phyloP scores from a whole-genome alignment of 2,888 invertebrate genomes.

The Emmelina monodactyla region DNA sequence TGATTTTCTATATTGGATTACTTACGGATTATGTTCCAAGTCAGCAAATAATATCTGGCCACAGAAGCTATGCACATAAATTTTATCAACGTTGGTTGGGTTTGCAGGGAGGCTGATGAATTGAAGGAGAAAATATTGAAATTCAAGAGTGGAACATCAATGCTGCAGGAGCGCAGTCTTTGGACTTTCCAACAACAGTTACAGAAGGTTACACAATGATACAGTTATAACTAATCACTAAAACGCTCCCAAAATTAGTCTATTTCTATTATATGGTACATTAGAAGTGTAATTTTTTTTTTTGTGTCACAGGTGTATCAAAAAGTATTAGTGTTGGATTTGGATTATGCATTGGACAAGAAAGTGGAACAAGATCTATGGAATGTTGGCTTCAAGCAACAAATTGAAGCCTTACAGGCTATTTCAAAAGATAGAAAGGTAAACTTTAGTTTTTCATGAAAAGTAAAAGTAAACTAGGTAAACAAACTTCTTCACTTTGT shows the following conservation, averaged over 20 bases:
- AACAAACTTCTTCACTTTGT: too few relatives aligned
- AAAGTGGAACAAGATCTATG: slow-evolving; percentile 91
- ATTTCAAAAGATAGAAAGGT: slow-evolving; percentile 83
- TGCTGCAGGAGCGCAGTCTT: slow-evolving; percentile 50
- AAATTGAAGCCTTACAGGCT: slow-evolving; percentile 80
- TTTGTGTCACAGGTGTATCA: slow-evolving; percentile 68
- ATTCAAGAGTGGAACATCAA: slow-evolving; percentile 65
- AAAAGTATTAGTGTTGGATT: slow-evolving; percentile 78
- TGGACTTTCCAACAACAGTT: slow-evolving; percentile 54
- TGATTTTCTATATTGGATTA: too few relatives aligned
- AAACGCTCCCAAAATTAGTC: too few relatives aligned
- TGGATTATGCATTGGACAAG: slow-evolving; percentile 87
- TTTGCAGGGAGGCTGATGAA: slow-evolving; percentile 74
- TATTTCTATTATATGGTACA: neutral
- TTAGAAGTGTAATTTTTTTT: neutral
- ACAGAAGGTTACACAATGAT: slow-evolving; percentile 36
- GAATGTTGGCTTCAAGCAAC: slow-evolving; percentile 89
- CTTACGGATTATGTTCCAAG: too few relatives aligned
- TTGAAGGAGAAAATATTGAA: slow-evolving; percentile 73
- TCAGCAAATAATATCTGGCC: too few relatives aligned
- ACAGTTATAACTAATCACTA: neutral
- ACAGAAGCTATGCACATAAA: too few relatives aligned
- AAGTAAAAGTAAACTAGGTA: too few relatives aligned
- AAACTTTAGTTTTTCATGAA: too few relatives aligned
- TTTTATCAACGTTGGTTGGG: too few relatives aligned